phyloP scores from a whole-genome alignment of 2,797 vertebrate species.

The Hoplostethus atlanticus region DNA sequence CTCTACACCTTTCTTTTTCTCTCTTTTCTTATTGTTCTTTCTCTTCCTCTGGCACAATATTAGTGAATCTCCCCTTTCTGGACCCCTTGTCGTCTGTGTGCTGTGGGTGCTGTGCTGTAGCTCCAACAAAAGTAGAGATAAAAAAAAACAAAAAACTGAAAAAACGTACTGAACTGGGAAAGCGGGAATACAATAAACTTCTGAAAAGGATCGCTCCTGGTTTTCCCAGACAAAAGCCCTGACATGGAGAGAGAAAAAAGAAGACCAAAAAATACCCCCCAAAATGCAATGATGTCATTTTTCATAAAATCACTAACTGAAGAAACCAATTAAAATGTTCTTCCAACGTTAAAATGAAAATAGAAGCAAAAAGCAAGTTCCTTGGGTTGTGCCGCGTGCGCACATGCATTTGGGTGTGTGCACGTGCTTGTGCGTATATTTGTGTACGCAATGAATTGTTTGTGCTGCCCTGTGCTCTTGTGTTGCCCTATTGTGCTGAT shows the following conservation, averaged over 20 bases:
- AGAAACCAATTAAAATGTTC: conserved; percentile 77
- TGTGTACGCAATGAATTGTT: conserved; percentile 61
- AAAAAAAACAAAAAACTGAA: conserved; percentile 50
- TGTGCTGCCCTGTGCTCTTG: conserved; percentile 67
- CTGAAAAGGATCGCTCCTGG: conserved; percentile 70
- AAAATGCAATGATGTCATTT: conserved; percentile 82
- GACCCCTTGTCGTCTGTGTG: conserved; percentile 80
- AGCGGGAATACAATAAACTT: conserved; percentile 69
- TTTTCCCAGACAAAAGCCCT: conserved; percentile 73
- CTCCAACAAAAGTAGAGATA: conserved; percentile 81
- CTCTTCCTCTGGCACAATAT: conserved; percentile 79
- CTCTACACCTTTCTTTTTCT: conserved; percentile 19
- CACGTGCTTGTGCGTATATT: conserved; percentile 53
- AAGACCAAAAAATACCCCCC: conserved; percentile 58
- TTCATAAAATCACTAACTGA: conserved; percentile 77
- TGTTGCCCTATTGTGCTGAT: conserved; percentile 47
- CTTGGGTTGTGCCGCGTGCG: conserved; percentile 54
- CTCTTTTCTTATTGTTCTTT: conserved; percentile 45
- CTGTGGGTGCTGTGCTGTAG: conserved; percentile 87
- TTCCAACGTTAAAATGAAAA: conserved; percentile 75
- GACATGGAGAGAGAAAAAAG: conserved; percentile 78
- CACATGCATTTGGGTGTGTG: conserved; percentile 36
- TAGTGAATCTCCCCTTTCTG: conserved; percentile 68
- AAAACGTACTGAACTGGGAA: conserved; percentile 71
- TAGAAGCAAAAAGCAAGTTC: conserved; percentile 65